A percentile compares a stretch with the other conserved stretches of the same genome.
phyloP scores from a whole-genome alignment of 2,888 invertebrate genomes.

The Rhagium mordax region DNA sequence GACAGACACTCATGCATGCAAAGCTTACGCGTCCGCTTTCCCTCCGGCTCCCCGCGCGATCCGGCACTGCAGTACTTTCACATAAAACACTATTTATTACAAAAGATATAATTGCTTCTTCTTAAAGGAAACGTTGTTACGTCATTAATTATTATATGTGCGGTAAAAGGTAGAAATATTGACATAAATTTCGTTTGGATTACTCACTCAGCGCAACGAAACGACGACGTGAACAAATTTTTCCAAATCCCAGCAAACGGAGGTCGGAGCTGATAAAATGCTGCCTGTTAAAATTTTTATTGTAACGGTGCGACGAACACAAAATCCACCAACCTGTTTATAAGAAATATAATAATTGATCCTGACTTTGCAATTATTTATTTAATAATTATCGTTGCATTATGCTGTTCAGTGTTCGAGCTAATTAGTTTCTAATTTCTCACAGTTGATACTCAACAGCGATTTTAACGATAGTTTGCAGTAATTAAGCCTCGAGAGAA shows the following conservation, averaged over 20 bases:
- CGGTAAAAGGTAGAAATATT: constrained; percentile 15
- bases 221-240: not conserved
- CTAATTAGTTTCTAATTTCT: not conserved
- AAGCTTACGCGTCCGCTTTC: too few relatives aligned
- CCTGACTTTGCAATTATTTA: not conserved
- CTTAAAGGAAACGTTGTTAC: constrained; percentile 22
- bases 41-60: not conserved
- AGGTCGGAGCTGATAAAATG: not conserved
- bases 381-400: not conserved
- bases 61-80: constrained; percentile 12
- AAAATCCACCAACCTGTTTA: not conserved
- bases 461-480: not conserved
- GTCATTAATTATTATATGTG: constrained; percentile 22
- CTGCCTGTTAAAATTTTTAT: not conserved
- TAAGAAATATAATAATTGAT: not conserved
- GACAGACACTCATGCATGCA: too few relatives aligned
- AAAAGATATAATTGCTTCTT: constrained; percentile 18
- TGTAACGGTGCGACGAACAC: not conserved
- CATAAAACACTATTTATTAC: constrained; percentile 1
- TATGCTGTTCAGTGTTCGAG: not conserved
- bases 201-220: constrained; percentile 1
- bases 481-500: not conserved
- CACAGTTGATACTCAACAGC: not conserved
- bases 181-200: not conserved
- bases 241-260: not conserved